Percentiles rank a stretch among this genome's conserved stretches.
phyloP scores from a whole-genome alignment of 1,140 invertebrate species.

The Doryteuthis pealeii region DNA sequence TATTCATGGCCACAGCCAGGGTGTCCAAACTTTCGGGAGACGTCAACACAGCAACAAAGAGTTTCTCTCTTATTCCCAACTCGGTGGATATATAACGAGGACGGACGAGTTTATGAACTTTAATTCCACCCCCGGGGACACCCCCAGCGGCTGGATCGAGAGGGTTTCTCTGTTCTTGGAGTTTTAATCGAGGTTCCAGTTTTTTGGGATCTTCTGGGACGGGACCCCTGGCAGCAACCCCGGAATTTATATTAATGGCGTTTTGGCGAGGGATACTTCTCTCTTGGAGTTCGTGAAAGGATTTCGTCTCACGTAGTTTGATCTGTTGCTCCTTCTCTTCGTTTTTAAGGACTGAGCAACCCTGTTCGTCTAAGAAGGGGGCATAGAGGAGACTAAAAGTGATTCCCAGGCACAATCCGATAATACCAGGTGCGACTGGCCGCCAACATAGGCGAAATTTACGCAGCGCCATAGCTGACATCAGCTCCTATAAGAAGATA shows the following conservation, averaged over 20 bases:
- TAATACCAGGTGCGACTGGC: constrained; percentile 36
- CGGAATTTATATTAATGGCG: constrained; percentile 14
- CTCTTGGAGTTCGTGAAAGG: background rate
- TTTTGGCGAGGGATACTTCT: constrained; percentile 19
- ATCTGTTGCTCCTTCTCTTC: constrained; percentile 34
- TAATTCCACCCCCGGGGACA: background rate
- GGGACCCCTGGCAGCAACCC: constrained; percentile 2
- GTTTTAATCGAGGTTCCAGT: constrained; percentile 26
- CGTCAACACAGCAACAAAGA: constrained; percentile 83
- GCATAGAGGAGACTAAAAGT: constrained; percentile 50
- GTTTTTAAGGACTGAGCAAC: constrained; percentile 33
- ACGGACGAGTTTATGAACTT: constrained; percentile 59
- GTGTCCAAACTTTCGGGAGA: constrained; percentile 71
- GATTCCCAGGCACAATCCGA: constrained; percentile 51
- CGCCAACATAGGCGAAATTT: constrained; percentile 16
- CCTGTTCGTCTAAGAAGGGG: constrained; percentile 52
- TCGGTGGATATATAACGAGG: constrained; percentile 91
- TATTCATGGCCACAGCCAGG: constrained; percentile 76
- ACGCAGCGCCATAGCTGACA: constrained; percentile 3
- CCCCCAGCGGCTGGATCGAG: constrained; percentile 9
- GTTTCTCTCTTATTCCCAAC: constrained; percentile 83
- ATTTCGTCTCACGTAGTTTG: constrained; percentile 26
- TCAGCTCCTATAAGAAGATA: no score
- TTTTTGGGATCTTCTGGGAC: constrained; percentile 21
- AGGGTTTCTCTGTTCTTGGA: constrained; percentile 17